These are phyloP conservation scores for Siphamia tubifer DNA, from an alignment of 2,113 vertebrate genomes.

Conservation along the genomic window DNA sequence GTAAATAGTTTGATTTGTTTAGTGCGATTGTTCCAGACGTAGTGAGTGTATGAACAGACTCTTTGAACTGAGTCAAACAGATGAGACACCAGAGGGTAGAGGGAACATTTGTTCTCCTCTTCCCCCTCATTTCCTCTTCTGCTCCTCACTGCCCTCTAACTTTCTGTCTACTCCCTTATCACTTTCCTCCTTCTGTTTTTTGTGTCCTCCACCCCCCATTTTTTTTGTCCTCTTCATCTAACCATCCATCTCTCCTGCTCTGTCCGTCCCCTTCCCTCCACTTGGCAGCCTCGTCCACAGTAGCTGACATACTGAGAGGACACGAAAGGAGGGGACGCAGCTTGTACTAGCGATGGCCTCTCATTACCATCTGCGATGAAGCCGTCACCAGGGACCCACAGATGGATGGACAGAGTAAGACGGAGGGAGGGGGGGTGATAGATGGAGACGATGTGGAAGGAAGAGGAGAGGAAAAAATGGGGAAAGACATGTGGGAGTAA, in stretches of 20 bases:
- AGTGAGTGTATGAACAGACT: not conserved
- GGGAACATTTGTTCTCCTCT: constrained; percentile 6
- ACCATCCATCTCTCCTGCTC: not conserved
- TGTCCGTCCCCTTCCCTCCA: not conserved
- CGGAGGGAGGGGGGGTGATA: constrained; percentile 24
- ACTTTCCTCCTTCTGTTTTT: not conserved
- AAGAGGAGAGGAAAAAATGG: not conserved
- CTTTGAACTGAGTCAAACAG: not conserved
- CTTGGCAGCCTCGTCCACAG: constrained; percentile 19
- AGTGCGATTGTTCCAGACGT: too few relatives aligned
- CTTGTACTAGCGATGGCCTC: constrained; percentile 31
- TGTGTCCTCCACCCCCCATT: not conserved
- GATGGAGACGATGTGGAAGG: constrained; percentile 18
- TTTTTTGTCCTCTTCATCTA: not conserved
- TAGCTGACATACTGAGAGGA: constrained; percentile 32
- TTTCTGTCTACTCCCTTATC: constrained; percentile 2
- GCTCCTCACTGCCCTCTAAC: constrained; percentile 10
- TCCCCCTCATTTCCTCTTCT: not conserved
- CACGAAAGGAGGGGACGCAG: constrained; percentile 20
- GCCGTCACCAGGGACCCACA: constrained; percentile 42
- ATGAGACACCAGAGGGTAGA: constrained; percentile 27
- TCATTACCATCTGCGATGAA: constrained; percentile 56
- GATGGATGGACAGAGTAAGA: constrained; percentile 54
- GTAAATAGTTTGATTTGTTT: too few relatives aligned
- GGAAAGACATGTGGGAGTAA: not conserved